Base-by-base conservation (phyloP, 2,888 invertebrate species). In the Alitta virens region DNA sequence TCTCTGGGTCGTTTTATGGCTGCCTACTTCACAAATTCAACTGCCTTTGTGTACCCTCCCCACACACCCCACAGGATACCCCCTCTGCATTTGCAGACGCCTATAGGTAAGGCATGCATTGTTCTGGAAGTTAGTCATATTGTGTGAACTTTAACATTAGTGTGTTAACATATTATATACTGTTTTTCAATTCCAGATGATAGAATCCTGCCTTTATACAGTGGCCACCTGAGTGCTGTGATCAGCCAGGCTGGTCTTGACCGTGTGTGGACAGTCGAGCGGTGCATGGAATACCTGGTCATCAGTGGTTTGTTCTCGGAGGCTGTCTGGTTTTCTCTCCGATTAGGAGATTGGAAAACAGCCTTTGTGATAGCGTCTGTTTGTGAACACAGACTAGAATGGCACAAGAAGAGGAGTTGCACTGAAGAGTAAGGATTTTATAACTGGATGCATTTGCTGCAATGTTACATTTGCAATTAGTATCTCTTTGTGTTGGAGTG, bases 281-380 rank as follows among this genome's bases (percentile, higher is more conserved):
- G 78, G 12, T 70, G 74, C 12, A 67, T 79, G 60, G 77, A 79
- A 64, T 79, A 78, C 66, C 72, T 80, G 63, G 66, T 81, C 43
- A 66, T 81, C 27, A 71, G 72, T 61, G 80, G 81, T 0, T 73
- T 78, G 33, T 68, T 78, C 0, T 74, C 76, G 63, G 81, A 81
- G 67, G 78, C 79, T 7, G 72, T 72, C 23, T 80, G 79, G 79
- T 77, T 80, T 63, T 75, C 79, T 14, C 67, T 74, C 43, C 69
- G 70, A 51, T 74, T 81, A 72, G 80, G 80, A 1, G 80, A 81
- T 71, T 80, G 80, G 80, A 79, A 79, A 60, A 73, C 79, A 2
- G 76, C 77, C 5, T 76, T 76, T 56, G 66, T 75, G 26, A 63
- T 79, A 38, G 72, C 75, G 40, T 33, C 33, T 33, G 33, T 33